Evolutionary conservation across 2,113 vertebrate genomes (phyloP).

Genomic region (Barnardius zonarius): DNA sequence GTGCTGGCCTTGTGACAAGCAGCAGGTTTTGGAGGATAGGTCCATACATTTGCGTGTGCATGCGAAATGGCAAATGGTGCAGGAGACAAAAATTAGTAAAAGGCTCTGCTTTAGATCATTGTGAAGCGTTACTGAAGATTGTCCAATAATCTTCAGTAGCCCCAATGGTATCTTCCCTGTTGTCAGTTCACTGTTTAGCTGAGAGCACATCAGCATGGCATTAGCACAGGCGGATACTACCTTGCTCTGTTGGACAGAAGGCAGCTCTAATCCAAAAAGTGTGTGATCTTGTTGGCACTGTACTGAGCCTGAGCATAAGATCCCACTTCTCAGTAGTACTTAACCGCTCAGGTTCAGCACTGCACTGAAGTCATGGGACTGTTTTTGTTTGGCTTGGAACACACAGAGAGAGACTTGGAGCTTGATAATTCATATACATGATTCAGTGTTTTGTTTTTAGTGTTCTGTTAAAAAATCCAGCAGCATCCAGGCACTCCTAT

Average conservation of each 20-base stretch:
- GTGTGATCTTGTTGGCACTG: background rate
- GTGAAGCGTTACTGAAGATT: background rate
- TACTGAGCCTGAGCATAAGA: background rate
- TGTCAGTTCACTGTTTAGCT: background rate
- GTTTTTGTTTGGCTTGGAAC: background rate
- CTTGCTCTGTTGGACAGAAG: background rate
- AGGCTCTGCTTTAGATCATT: background rate
- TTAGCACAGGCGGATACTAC: background rate
- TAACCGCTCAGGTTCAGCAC: background rate
- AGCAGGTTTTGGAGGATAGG: background rate
- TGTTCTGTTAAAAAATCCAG: background rate
- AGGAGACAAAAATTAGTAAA: background rate
- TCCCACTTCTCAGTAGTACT: background rate
- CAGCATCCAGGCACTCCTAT: background rate
- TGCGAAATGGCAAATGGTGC: background rate
- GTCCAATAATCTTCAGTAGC: background rate
- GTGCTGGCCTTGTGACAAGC: background rate
- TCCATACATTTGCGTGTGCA: background rate
- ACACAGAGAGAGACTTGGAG: background rate
- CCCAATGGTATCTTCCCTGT: background rate
- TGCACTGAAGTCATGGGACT: background rate
- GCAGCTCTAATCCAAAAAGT: background rate
- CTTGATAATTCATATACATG: background rate
- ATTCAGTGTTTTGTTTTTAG: background rate
- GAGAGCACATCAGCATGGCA: rapidly evolving